phyloP scores from a whole-genome alignment of 2,888 invertebrate genomes.

The Artemia sp. region DNA sequence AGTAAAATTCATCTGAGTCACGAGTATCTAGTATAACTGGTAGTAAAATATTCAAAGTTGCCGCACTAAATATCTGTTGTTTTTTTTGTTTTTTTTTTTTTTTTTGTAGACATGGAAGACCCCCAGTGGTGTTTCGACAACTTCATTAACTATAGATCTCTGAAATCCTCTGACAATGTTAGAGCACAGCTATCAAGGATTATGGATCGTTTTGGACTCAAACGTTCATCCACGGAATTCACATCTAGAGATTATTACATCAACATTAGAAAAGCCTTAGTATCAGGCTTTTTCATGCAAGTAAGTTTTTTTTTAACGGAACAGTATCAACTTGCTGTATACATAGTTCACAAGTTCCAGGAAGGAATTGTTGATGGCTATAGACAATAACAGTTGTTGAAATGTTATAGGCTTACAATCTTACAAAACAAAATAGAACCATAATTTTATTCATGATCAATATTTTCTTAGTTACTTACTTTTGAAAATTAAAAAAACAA shows the following conservation, averaged over 20 bases:
- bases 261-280: conserved; percentile 93
- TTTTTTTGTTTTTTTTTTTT: too few relatives aligned
- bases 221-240: conserved; percentile 90
- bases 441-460: not conserved
- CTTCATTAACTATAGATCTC: conserved; percentile 92
- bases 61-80: too few relatives aligned
- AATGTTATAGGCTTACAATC: not conserved
- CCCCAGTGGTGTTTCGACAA: conserved; percentile 99
- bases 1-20: too few relatives aligned
- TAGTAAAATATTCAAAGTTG: too few relatives aligned
- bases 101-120: conserved; percentile 75
- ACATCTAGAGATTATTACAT: conserved; percentile 96
- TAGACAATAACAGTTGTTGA: not conserved
- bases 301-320: conserved; percentile 36
- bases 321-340: not conserved
- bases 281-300: conserved; percentile 99
- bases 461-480: not conserved
- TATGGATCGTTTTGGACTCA: conserved; percentile 91
- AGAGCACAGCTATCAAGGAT: conserved; percentile 89
- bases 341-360: not conserved
- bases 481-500: too few relatives aligned
- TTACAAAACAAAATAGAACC: not conserved
- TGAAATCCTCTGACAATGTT: conserved; percentile 97
- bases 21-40: too few relatives aligned
- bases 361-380: not conserved